Conservation (phyloP, 2,113 vertebrate genomes). For the Chascanopsetta lugubris region DNA sequence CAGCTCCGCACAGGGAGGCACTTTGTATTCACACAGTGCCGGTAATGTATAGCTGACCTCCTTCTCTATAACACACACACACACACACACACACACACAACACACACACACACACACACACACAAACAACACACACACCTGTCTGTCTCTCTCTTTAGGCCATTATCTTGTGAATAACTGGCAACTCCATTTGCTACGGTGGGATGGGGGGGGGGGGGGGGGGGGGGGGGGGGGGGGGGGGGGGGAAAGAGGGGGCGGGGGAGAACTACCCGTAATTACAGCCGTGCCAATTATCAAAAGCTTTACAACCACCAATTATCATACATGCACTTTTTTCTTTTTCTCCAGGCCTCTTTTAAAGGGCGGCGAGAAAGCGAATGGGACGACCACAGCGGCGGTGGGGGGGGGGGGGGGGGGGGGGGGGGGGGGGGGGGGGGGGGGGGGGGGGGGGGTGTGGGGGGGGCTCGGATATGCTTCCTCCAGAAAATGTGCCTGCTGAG, state of each 20-base stretch:
- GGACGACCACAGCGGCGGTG: conserved; percentile 20
- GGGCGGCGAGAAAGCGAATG: conserved; percentile 35
- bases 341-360: conserved; percentile 59
- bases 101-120: conserved; percentile 31
- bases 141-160: conserved; percentile 37
- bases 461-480: conserved; percentile 23
- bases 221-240: too few species aligned
- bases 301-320: conserved; percentile 74
- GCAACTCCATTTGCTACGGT: conserved; percentile 43
- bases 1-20: conserved; percentile 47
- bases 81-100: conserved; percentile 33
- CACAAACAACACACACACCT: conserved; percentile 17
- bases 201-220: too few species aligned
- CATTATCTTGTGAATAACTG: conserved; percentile 65
- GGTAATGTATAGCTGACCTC: conserved; percentile 49
- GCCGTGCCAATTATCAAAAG: conserved; percentile 70
- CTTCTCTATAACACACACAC: conserved; percentile 21
- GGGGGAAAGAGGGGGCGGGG: conserved; percentile 1
- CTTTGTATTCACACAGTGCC: conserved; percentile 40
- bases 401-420: conserved; percentile 36
- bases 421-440: conserved; percentile 35
- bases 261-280: conserved; percentile 66
- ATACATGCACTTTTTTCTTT: conserved; percentile 48
- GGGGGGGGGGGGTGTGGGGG: conserved; percentile 27
- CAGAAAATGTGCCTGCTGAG: conserved; percentile 39